Percentiles rank a stretch among this genome's conserved stretches.
Conservation (phyloP, 1,140 invertebrate genomes). For the Polypedilum vanderplanki region DNA sequence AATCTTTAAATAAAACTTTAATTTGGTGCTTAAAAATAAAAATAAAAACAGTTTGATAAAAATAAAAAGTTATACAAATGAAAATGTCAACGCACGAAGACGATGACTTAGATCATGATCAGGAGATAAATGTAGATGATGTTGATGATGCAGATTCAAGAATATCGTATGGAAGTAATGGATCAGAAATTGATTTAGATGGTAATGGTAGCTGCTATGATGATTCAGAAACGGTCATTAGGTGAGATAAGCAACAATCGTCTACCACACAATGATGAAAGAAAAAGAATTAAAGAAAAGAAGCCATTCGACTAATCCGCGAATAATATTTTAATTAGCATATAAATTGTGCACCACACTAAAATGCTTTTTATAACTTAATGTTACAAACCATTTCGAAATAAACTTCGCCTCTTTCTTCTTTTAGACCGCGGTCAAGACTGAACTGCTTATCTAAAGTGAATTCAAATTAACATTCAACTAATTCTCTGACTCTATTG, state of each 20-base stretch:
- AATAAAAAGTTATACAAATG: constrained; percentile 27
- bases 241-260: constrained; percentile 35
- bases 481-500: background rate
- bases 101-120: constrained; percentile 50
- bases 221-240: constrained; percentile 42
- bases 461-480: constrained; percentile 29
- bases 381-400: background rate
- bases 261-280: too few relatives aligned
- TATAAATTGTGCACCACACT: constrained; percentile 18
- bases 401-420: too few relatives aligned
- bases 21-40: constrained; percentile 7
- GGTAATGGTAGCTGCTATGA: constrained; percentile 42
- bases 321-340: constrained; percentile 30
- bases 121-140: constrained; percentile 51
- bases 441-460: constrained; percentile 23
- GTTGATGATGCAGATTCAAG: constrained; percentile 53
- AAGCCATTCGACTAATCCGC: constrained; percentile 26
- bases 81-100: constrained; percentile 44
- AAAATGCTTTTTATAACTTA: constrained; percentile 9
- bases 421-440: background rate
- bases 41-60: background rate
- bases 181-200: constrained; percentile 45
- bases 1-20: background rate
- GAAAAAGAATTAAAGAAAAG: too few relatives aligned
- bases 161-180: constrained; percentile 49